Evolutionary conservation across 92 coral and sea anemone species (phyloP).

Genomic region (Heliopora coerulea): DNA sequence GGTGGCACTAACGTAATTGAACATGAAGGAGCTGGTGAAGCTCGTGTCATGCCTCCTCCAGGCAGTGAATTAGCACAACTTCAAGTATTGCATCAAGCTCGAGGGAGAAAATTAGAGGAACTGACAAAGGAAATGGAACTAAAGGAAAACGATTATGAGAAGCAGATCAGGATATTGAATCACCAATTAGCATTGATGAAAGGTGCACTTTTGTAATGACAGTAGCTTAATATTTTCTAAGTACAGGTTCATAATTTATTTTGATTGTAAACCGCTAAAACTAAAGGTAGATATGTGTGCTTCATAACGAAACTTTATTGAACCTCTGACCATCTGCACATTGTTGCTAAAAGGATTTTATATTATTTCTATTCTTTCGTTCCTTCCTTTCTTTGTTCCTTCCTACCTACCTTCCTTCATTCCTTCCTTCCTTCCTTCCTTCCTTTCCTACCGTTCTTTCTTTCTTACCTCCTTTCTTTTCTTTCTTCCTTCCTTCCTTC

Average conservation of each 20-base stretch:
- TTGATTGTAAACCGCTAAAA: too few relatives aligned
- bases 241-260: too few relatives aligned
- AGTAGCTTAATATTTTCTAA: too few relatives aligned
- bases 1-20: constrained; percentile 18
- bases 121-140: constrained; percentile 63
- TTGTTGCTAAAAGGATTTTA: too few relatives aligned
- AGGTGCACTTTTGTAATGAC: constrained; percentile 67
- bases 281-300: too few relatives aligned
- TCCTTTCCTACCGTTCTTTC: too few relatives aligned
- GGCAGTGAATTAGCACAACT: constrained; percentile 62
- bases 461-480: too few relatives aligned
- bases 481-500: too few relatives aligned
- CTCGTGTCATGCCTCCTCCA: constrained; percentile 6
- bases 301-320: too few relatives aligned
- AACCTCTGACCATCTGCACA: too few relatives aligned
- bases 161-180: constrained; percentile 80
- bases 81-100: constrained; percentile 85
- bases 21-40: constrained; percentile 6
- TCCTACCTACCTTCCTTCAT: too few relatives aligned
- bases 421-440: too few relatives aligned
- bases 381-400: neutral
- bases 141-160: constrained; percentile 84
- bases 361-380: neutral
- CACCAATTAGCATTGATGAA: constrained; percentile 78
- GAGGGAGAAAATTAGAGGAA: constrained; percentile 89